Evolutionary conservation across 2,888 invertebrate genomes (phyloP).

Genomic region (Polymixis lichenea): DNA sequence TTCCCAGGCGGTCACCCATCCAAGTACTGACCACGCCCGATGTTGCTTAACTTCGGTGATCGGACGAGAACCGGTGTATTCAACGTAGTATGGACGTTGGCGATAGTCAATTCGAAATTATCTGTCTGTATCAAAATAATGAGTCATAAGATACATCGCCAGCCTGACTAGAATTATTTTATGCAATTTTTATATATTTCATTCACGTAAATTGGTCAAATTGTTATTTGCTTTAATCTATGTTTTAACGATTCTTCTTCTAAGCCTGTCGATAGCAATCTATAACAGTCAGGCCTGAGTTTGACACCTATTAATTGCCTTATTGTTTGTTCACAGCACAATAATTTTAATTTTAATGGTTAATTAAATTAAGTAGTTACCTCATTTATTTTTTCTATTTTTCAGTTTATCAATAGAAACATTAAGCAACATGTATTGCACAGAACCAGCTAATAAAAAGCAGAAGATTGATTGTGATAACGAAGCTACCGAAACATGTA

Average conservation of each 20-base stretch:
- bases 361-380: too few relatives aligned
- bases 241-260: too few relatives aligned
- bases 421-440: slow-evolving; percentile 85
- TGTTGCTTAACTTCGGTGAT: slow-evolving; percentile 87
- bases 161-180: not conserved
- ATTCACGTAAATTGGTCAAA: too few relatives aligned
- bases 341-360: too few relatives aligned
- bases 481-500: slow-evolving; percentile 59
- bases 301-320: too few relatives aligned
- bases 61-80: slow-evolving; percentile 87
- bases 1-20: slow-evolving; percentile 88
- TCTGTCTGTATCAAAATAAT: not conserved
- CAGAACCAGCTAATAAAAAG: slow-evolving; percentile 81
- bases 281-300: too few relatives aligned
- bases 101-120: accelerated
- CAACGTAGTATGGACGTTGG: slow-evolving; percentile 69
- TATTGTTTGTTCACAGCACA: too few relatives aligned
- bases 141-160: not conserved
- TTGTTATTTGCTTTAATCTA: too few relatives aligned
- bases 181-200: not conserved
- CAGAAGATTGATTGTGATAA: slow-evolving; percentile 72
- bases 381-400: slow-evolving; percentile 51
- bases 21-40: slow-evolving; percentile 86
- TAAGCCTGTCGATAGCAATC: too few relatives aligned
- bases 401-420: slow-evolving; percentile 86